Conservation (phyloP, 2,888 invertebrate species). For the Dendrolimus pini region DNA sequence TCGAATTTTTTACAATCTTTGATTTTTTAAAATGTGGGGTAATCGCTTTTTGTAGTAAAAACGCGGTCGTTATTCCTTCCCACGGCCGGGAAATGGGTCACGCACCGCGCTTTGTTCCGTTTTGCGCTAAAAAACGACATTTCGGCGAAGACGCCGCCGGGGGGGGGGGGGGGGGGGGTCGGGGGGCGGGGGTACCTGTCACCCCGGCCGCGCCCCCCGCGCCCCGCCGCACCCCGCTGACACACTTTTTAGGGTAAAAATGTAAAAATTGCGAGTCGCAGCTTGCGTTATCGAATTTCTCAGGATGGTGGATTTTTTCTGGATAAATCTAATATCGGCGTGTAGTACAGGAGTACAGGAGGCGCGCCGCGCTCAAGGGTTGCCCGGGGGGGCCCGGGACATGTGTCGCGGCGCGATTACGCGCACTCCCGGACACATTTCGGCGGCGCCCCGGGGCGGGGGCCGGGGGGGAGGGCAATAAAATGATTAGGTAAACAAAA, state of each 20-base stretch:
- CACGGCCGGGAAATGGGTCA: slow-evolving; percentile 76
- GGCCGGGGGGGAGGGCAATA: slow-evolving; percentile 37
- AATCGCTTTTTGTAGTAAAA: slow-evolving; percentile 71
- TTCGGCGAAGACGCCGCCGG: slow-evolving; percentile 39
- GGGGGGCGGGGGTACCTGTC: slow-evolving; percentile 39
- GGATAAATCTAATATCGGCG: slow-evolving; percentile 51
- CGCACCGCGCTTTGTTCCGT: slow-evolving; percentile 55
- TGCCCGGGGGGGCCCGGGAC: slow-evolving; percentile 37
- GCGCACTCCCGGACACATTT: slow-evolving; percentile 44
- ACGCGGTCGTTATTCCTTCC: slow-evolving; percentile 68
- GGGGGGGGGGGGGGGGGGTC: slow-evolving; percentile 12
- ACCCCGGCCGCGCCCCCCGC: slow-evolving; percentile 34
- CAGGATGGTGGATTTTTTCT: slow-evolving; percentile 50
- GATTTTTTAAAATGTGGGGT: slow-evolving; percentile 69
- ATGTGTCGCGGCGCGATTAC: slow-evolving; percentile 47
- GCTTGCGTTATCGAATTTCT: slow-evolving; percentile 63
- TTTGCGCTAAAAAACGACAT: slow-evolving; percentile 69
- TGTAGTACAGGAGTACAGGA: slow-evolving; percentile 43
- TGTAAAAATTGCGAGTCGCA: slow-evolving; percentile 59
- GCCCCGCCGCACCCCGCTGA: slow-evolving; percentile 43
- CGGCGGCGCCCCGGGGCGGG: slow-evolving; percentile 18
- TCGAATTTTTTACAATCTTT: slow-evolving; percentile 49
- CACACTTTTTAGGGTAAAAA: slow-evolving; percentile 71
- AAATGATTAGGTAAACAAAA: slow-evolving; percentile 72
- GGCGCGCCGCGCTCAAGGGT: slow-evolving; percentile 30